Evolutionary conservation across 2,797 vertebrate genomes (phyloP).

Genomic region (Phyllotis vaccarum): DNA sequence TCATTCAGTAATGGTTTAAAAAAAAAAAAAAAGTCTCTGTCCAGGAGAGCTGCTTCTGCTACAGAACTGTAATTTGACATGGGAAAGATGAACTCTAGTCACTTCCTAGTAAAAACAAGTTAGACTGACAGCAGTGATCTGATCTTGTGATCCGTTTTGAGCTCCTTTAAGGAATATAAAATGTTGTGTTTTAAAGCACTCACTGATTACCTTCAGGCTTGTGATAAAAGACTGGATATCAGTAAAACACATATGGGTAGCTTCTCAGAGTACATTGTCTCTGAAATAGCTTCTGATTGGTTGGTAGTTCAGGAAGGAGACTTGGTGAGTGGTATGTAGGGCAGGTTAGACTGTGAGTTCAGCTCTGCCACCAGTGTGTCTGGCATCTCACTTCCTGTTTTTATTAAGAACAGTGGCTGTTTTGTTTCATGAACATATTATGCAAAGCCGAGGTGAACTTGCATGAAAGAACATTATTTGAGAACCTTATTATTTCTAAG

Average conservation of each 20-base stretch:
- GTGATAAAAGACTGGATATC: background rate
- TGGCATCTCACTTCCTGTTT: background rate
- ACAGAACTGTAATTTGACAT: slow-evolving; percentile 40
- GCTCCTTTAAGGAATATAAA: slow-evolving; percentile 52
- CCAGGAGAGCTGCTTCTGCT: background rate
- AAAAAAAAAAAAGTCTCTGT: too few relatives aligned
- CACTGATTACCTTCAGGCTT: background rate
- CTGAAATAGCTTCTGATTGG: background rate
- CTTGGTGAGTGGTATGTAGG: background rate
- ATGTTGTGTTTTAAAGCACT: slow-evolving; percentile 22
- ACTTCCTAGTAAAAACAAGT: background rate
- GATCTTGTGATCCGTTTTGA: slow-evolving; percentile 4
- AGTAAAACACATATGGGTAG: background rate
- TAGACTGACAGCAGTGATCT: background rate
- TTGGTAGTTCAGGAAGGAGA: background rate
- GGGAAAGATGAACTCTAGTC: slow-evolving; percentile 52
- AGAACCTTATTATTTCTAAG: background rate
- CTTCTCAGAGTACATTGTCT: background rate
- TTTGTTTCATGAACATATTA: background rate
- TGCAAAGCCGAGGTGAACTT: background rate
- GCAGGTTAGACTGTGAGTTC: background rate
- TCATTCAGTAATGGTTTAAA: background rate
- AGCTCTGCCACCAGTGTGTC: background rate
- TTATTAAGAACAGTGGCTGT: background rate
- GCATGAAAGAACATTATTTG: background rate